Base-by-base conservation (phyloP, 2,113 vertebrate genomes). In the Panthera uncia region DNA sequence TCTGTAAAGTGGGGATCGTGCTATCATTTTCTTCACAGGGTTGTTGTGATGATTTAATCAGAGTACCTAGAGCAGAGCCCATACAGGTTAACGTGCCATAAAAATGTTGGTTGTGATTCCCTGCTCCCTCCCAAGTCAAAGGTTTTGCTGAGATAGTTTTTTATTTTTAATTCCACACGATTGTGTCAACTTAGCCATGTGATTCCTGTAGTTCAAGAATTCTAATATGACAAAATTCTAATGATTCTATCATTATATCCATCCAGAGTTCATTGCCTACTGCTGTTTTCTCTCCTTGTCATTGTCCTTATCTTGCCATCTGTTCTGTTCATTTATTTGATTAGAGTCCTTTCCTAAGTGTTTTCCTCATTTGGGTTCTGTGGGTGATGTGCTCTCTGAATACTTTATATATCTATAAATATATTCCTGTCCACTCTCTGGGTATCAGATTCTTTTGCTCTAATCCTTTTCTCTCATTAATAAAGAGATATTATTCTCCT, bases 281-380 rank as follows among this genome's bases (percentile, higher is more conserved):
- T 4, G n/a, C 84, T 74, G 71, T 36, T 83, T 92, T 92, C 78
- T 93, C 78, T 93, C 57, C 76, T 89, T 88, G 85, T 74, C 76
- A 61, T 45, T 0, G 10, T 63, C 85, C 68, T 66, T 69, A 45
- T 65, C 63, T 41, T 41, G n/a, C 82, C 82, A 95, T 95, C 92
- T 89, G 94, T 89, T 96, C 80, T 73, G 48, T n/a, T 96, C 63
- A 45, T 81, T 94, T 80, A 90, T 90, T 83, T 74, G 73, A 52
- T 94, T 79, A 94, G 63, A 63, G 80, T 87, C 61, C 25, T 95
- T 83, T 79, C 74, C 57, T 94, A 90, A 84, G 38, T 92, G 41
- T 83, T 96, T 93, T 73, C 68, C 52, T 97, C 73, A 92, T 18
- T 90, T 73, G 83, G 61, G 27, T 85, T 78, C 78, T 89, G 36